phyloP scores from a whole-genome alignment of 2,113 vertebrate species.

The Lycaon pictus region DNA sequence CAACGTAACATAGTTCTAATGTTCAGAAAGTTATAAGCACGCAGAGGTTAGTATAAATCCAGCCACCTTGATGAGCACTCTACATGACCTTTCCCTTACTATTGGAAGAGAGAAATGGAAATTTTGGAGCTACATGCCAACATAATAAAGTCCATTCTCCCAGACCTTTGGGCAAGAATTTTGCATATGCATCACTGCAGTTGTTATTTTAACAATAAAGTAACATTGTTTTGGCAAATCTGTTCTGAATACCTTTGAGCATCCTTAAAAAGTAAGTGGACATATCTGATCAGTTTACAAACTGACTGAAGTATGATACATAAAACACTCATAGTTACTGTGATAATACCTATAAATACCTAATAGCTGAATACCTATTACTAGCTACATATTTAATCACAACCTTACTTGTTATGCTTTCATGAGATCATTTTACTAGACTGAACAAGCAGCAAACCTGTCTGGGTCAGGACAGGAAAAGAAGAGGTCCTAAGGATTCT shows the following conservation, averaged over 20 bases:
- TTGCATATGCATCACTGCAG: neutral
- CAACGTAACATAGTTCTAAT: neutral
- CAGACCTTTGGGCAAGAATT: neutral
- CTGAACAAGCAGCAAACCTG: neutral
- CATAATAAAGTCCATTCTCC: neutral
- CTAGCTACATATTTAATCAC: neutral
- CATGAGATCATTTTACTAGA: conserved; percentile 17
- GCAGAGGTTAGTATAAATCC: neutral
- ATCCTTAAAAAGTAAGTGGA: neutral
- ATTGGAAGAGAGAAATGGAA: neutral
- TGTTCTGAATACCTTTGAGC: neutral
- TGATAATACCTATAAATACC: neutral
- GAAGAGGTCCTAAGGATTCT: neutral
- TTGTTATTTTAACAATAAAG: conserved; percentile 32
- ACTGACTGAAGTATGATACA: neutral
- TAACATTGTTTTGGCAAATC: neutral
- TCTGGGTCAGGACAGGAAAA: neutral
- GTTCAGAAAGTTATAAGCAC: neutral
- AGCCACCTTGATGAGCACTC: neutral
- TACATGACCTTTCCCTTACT: neutral
- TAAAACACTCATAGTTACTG: neutral
- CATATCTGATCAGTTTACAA: neutral
- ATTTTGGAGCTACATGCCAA: neutral
- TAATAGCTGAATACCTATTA: neutral
- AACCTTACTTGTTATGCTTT: neutral